Base-by-base conservation (phyloP, 2,113 vertebrate species). In the Strix uralensis region DNA sequence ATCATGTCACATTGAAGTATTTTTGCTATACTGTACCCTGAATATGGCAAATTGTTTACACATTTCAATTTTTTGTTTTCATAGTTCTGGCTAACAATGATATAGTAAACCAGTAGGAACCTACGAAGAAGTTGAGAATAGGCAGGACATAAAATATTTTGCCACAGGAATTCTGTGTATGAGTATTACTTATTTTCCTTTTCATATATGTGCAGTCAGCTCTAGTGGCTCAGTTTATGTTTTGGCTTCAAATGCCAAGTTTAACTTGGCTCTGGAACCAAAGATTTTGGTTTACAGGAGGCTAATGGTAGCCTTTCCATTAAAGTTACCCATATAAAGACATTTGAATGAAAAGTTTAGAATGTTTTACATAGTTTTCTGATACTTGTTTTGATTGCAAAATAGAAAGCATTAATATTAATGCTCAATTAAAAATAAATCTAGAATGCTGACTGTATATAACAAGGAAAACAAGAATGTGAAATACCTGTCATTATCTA, bases 281-380 rank as follows among this genome's bases (percentile, higher is more conserved):
- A 93, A 86, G 55, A 82, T 85, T 94, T 91, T 92, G 77, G 81
- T 95, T 95, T 96, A 92, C 82, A 85, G 91, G 55, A 94, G 83
- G 46, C 57, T 97, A 96, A 96, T 85, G 61, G 82, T 75, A 97
- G 80, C 16, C 61, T 96, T 94, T 89, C 66, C 59, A 81, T 93
- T 94, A 91, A 94, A 96, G 36, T 82, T 92, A 66, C 10, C 66
- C 85, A 72, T 92, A 91, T 80, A 80, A 96, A 96, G 74, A 70
- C 18, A 81, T 51, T 71, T 94, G 65, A 94, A 85, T 88, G 49
- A 90, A 62, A 91, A 82, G 44, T 81, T 87, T 93, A 67, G 38
- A 73, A 69, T 74, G 46, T 87, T 96, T 86, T 84, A 80, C 61
- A 93, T 87, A 92, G 55, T 87, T 91, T 73, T 77, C 82, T 89